A percentile compares a stretch with the other conserved stretches of the same genome.
Conservation (phyloP, 2,888 invertebrate genomes). For the Tinea trinotella region DNA sequence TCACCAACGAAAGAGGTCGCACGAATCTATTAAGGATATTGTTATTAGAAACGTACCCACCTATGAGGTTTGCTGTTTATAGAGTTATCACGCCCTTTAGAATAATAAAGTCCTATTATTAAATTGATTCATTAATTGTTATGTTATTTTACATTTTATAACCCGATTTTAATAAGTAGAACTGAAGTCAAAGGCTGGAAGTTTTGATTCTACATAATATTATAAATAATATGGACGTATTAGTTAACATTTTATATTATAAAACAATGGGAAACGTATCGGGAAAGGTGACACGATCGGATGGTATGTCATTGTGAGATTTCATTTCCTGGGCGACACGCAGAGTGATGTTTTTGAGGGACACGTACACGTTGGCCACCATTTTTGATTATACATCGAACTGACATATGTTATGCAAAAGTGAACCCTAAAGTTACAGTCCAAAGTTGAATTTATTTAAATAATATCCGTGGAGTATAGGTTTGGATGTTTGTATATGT, state of each 20-base stretch:
- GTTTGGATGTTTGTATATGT: constrained; percentile 1
- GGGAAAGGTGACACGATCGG: constrained; percentile 13
- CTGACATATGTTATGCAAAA: background rate
- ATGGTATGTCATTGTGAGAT: constrained; percentile 15
- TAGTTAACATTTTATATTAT: background rate
- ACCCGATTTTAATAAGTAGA: no score
- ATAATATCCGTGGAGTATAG: background rate
- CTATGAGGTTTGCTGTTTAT: background rate
- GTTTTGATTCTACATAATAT: no score
- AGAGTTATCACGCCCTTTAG: background rate
- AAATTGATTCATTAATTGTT: background rate
- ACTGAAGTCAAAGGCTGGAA: no score
- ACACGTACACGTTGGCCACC: constrained; percentile 10
- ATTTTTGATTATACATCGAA: background rate
- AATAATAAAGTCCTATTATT: background rate
- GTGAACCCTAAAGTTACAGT: background rate
- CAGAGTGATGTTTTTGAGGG: constrained; percentile 18
- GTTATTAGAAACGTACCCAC: background rate
- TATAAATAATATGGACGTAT: no score
- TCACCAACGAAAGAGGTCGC: background rate
- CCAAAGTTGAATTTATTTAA: background rate
- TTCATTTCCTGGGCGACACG: constrained; percentile 15
- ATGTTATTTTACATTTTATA: no score
- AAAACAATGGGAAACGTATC: background rate
- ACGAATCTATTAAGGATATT: constrained; percentile 6